Evolutionary conservation across 1,140 invertebrate species (phyloP), one percentile per base, ranked within the genome.

Genomic region (Amyelois transitella): DNA sequence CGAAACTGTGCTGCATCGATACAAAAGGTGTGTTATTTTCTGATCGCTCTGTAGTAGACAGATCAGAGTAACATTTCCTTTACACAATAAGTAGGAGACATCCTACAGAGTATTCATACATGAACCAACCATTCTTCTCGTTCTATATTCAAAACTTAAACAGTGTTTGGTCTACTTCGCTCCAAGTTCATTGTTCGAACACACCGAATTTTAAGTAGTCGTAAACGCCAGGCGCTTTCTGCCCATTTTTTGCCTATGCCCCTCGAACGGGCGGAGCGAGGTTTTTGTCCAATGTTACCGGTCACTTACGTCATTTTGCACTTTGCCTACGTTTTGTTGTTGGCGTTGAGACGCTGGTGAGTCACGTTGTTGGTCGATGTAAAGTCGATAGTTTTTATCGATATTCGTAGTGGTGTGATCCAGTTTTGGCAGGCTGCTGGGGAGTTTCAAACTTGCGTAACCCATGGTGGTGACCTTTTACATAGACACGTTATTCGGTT

Each of bases 321-420:
- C 56, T 68, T 75, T 51, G 28, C 51, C 38, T 55, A 53, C 60
- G 75, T 79, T 83, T 78, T 82, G 83, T 85, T 87, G 78, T 85
- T 85, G 80, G 83, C 79, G 81, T 77, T 81, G 75, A 81, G 75
- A 86, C 75, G 76, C 72, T 74, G 75, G 83, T 86, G 83, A 86
- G 81, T 85, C 83, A 86, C 76, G 79, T 61, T 68, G 56, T 64
- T 71, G 64, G 69, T 72, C 63, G 45, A 45, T 56, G 55, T 51
- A 60, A 60, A 59, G 69, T 79, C 72, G 72, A 71, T 69, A 64
- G 58, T 53, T 20, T 58, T 68, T 77, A 64, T 77, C 75, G 72
- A 81, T 77, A 67, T 38, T 38, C n/a, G 32, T n/a, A n/a, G n/a
- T n/a, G n/a, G n/a, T n/a, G n/a, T n/a, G n/a, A n/a, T n/a, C n/a